phyloP scores from a whole-genome alignment of 1,140 invertebrate genomes.

The Delia radicum region DNA sequence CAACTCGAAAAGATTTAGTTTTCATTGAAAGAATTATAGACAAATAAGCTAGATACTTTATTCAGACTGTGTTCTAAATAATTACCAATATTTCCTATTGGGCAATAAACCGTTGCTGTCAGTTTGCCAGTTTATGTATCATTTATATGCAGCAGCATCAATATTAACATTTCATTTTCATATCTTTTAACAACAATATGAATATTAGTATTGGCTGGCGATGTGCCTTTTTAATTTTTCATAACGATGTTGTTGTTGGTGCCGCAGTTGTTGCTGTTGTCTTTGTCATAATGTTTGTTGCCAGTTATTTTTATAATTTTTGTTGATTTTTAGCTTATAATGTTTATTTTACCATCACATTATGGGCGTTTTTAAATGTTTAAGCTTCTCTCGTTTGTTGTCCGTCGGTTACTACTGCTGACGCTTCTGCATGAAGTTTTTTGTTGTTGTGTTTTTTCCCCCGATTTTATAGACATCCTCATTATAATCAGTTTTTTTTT shows the following conservation, averaged over 20 bases:
- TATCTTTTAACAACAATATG: background rate
- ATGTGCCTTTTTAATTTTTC: background rate
- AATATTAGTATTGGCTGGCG: background rate
- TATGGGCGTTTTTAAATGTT: slow-evolving; percentile 28
- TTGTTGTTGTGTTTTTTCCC: background rate
- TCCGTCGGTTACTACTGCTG: slow-evolving; percentile 6
- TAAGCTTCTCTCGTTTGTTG: background rate
- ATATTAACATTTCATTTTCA: background rate
- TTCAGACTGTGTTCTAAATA: no score
- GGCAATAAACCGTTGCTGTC: no score
- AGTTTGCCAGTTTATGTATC: background rate
- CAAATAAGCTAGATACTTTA: no score
- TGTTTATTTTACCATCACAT: slow-evolving; percentile 25
- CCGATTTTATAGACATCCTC: slow-evolving; percentile 21
- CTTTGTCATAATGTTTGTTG: background rate
- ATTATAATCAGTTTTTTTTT: slow-evolving; percentile 3
- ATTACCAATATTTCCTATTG: no score
- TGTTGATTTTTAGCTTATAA: background rate
- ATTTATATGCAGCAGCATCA: background rate
- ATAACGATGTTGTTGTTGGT: slow-evolving; percentile 8
- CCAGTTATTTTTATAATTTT: background rate
- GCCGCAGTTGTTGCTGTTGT: slow-evolving; percentile 6
- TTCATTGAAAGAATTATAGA: no score
- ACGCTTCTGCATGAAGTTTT: background rate
- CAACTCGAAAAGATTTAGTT: no score